Percentiles rank a stretch among this genome's conserved stretches.
phyloP scores from a whole-genome alignment of 1,140 invertebrate species.

The Hyles euphorbiae region DNA sequence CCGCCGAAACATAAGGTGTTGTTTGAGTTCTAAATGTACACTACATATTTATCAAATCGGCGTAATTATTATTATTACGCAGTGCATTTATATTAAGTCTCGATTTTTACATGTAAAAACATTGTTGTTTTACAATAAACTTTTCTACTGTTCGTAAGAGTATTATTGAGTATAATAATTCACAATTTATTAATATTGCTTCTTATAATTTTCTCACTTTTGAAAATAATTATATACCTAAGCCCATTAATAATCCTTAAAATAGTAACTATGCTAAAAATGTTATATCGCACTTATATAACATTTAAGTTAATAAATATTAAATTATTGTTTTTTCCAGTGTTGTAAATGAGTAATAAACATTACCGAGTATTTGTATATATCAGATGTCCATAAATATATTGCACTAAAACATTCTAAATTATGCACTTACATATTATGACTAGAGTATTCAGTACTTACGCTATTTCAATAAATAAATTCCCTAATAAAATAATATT shows the following conservation, averaged over 20 bases:
- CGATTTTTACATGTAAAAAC: slow-evolving; percentile 9
- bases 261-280: too few species aligned
- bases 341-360: slow-evolving; percentile 1
- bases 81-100: slow-evolving; percentile 19
- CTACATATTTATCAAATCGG: slow-evolving; percentile 12
- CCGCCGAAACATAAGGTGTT: not conserved
- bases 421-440: slow-evolving; percentile 25
- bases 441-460: slow-evolving; percentile 42
- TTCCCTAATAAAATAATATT: slow-evolving; percentile 23
- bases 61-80: slow-evolving; percentile 25
- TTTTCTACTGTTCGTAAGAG: slow-evolving; percentile 25
- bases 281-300: slow-evolving; percentile 19
- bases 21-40: not conserved
- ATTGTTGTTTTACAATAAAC: slow-evolving; percentile 25
- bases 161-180: slow-evolving; percentile 32
- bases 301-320: slow-evolving; percentile 31
- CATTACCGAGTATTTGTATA: slow-evolving; percentile 20
- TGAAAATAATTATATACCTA: slow-evolving; percentile 2
- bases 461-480: slow-evolving; percentile 19
- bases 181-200: slow-evolving; percentile 25
- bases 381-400: slow-evolving; percentile 51
- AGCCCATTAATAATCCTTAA: not conserved
- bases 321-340: slow-evolving; percentile 17
- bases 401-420: slow-evolving; percentile 53
- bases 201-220: slow-evolving; percentile 4